A percentile compares a stretch with the other conserved stretches of the same genome.
These are phyloP conservation scores for Drosophila sproati DNA, from an alignment of 1,140 invertebrate species.

Conservation along the genomic window DNA sequence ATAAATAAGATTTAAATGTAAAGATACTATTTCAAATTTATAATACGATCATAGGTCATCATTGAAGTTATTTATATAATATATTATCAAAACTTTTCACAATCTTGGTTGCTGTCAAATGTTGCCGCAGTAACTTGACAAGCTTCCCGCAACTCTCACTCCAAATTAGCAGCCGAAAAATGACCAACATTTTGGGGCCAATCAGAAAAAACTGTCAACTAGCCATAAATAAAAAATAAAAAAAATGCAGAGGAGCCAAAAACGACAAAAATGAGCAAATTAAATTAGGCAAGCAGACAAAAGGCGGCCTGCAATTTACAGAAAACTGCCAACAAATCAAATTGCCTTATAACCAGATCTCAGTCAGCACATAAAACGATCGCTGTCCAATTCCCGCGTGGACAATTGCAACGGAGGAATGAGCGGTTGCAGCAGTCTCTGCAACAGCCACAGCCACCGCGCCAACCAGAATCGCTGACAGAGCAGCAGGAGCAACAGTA, in stretches of 20 bases:
- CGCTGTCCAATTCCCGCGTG: conserved; percentile 74
- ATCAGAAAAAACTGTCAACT: conserved; percentile 71
- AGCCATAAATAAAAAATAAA: conserved; percentile 60
- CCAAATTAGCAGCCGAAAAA: conserved; percentile 38
- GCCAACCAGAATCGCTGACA: neutral
- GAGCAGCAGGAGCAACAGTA: neutral
- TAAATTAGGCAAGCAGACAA: conserved; percentile 72
- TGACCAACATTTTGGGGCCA: conserved; percentile 45
- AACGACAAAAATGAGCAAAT: conserved; percentile 59
- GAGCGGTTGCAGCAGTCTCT: no score
- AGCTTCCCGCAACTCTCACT: conserved; percentile 34
- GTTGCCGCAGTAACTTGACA: neutral
- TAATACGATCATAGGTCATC: neutral
- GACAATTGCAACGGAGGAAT: conserved; percentile 66
- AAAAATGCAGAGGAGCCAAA: conserved; percentile 33
- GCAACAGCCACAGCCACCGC: no score
- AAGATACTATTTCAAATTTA: no score
- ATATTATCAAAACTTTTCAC: conserved; percentile 6
- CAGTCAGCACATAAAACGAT: conserved; percentile 28
- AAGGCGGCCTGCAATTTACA: conserved; percentile 72
- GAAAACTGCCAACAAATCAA: conserved; percentile 75
- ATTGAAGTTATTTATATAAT: neutral
- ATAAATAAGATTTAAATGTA: neutral
- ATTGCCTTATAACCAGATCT: conserved; percentile 68
- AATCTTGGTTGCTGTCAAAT: neutral